Evolutionary conservation across 2,888 invertebrate species (phyloP), one percentile per base, ranked within the genome.

Genomic region (Eupithecia vulgata): DNA sequence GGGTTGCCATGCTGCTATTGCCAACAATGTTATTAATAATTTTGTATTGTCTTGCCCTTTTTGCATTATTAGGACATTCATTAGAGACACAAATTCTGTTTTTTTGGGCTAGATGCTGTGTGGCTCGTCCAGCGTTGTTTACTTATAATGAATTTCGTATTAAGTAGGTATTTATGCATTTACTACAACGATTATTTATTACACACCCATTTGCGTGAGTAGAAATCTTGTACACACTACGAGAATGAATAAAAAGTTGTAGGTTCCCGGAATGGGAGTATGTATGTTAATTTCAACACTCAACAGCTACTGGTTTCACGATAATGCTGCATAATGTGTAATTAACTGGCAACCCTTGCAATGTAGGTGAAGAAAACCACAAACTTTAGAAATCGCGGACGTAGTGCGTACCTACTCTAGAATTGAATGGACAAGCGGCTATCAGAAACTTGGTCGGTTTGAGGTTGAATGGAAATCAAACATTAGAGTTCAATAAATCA

Each of bases 361-460:
- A 84, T 80, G 79, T 85, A 78, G 82, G 84, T 75, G 73, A 84
- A 78, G 72, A 77, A 79, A 86, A 86, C 86, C 86, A 81, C 86
- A 85, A 85, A 82, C 78, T 79, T 75, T 86, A 86, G 86, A 86
- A 86, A 86, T 85, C 82, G 84, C 82, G 81, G 81, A 84, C 82
- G 80, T 81, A 72, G 45, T 30, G 37, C 37, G 35, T 64, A 64
- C 40, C 30, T 66, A 67, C n/a, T 72, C 78, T 64, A 12, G 78
- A 79, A 83, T 81, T 81, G 80, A 83, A 82, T 81, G 80, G 74
- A 77, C 78, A 72, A 75, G 68, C 66, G 73, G 66, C 66, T 59
- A 64, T 42, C 52, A 76, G 80, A 79, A 72, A 79, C 74, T 78
- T 70, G 74, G 72, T 75, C 70, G 74, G 71, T 74, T 75, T 79